Conservation (phyloP, 2,797 vertebrate species). For the Scolopax bukidnonensis region DNA sequence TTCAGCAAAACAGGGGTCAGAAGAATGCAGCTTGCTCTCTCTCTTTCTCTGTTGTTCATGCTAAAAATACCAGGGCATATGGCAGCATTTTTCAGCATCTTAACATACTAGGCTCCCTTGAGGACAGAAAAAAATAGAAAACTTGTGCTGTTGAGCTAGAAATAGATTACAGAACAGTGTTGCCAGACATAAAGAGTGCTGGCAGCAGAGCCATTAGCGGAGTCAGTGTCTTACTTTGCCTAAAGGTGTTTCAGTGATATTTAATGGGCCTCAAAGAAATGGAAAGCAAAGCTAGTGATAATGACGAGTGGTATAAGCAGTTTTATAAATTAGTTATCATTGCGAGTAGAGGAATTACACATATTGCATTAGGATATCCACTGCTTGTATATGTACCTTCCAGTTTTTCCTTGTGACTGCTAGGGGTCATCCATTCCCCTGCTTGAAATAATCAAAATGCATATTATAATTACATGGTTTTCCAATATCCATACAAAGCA, state of each 20-base stretch:
- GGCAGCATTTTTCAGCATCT: conserved; percentile 66
- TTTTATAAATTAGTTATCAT: conserved; percentile 63
- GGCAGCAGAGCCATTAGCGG: conserved; percentile 55
- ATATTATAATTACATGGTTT: conserved; percentile 85
- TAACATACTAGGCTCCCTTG: conserved; percentile 61
- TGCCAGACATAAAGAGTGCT: conserved; percentile 42
- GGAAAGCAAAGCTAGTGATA: conserved; percentile 48
- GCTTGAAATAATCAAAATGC: conserved; percentile 82
- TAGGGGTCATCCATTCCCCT: conserved; percentile 31
- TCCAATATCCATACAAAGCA: conserved; percentile 83
- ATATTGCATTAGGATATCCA: conserved; percentile 78
- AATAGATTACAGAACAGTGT: conserved; percentile 47
- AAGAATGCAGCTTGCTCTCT: conserved; percentile 30
- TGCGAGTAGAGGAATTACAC: conserved; percentile 72
- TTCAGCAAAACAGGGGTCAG: conserved; percentile 63
- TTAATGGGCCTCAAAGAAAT: conserved; percentile 36
- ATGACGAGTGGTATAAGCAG: neutral
- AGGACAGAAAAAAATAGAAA: conserved; percentile 62
- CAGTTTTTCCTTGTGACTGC: conserved; percentile 64
- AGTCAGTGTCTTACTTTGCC: conserved; percentile 38
- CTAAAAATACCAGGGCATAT: conserved; percentile 68
- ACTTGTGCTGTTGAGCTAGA: conserved; percentile 57
- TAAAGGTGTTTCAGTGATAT: conserved; percentile 28
- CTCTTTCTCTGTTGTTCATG: conserved; percentile 55
- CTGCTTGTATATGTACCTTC: conserved; percentile 66